Evolutionary conservation across 1,140 invertebrate species (phyloP).

Genomic region (Lepidurus arcticus): DNA sequence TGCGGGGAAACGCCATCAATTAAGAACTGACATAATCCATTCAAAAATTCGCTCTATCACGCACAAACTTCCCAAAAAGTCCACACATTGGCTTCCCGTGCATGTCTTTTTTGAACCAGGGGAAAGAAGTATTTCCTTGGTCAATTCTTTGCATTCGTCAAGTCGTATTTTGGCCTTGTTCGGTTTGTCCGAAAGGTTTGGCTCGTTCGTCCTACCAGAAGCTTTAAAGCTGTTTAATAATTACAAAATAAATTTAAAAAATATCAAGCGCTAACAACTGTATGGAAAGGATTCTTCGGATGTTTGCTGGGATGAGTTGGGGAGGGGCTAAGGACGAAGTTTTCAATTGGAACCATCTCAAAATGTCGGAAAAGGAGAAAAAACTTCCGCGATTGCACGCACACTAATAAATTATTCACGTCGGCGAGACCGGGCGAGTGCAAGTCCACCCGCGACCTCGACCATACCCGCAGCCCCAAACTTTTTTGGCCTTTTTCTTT

Average conservation of each 20-base stretch:
- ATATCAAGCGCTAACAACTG: background rate
- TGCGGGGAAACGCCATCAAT: background rate
- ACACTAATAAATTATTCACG: constrained; percentile 12
- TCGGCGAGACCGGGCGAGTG: background rate
- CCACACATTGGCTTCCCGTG: too few species aligned
- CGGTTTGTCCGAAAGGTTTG: background rate
- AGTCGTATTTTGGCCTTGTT: background rate
- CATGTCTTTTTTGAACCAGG: background rate
- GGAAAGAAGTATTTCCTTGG: background rate
- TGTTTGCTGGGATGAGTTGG: constrained; percentile 1
- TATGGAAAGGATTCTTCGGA: background rate
- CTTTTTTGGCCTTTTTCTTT: background rate
- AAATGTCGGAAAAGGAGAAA: constrained; percentile 3
- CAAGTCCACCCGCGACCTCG: background rate
- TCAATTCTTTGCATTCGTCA: background rate
- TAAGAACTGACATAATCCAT: background rate
- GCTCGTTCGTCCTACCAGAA: background rate
- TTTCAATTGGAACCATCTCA: constrained; percentile 11
- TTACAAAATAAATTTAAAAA: too few species aligned
- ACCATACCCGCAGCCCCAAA: background rate
- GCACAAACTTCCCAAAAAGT: background rate
- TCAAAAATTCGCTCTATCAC: background rate
- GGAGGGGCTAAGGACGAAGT: background rate
- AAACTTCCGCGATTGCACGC: background rate
- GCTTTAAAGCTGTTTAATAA: background rate